A percentile compares a stretch with the other conserved stretches of the same genome.
Evolutionary conservation across 2,113 vertebrate genomes (phyloP).

Genomic region (Aramus guarauna): DNA sequence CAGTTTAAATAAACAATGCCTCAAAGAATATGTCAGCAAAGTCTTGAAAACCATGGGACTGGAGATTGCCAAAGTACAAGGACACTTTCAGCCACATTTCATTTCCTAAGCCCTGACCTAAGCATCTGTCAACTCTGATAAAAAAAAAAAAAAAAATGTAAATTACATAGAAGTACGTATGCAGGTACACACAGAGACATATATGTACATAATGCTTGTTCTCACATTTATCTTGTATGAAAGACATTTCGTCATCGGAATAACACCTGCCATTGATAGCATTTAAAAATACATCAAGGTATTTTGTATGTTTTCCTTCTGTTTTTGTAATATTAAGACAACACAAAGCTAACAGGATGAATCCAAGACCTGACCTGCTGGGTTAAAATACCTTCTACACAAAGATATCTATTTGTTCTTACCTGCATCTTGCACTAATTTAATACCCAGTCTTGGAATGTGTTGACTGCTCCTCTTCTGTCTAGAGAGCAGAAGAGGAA

Average conservation of each 20-base stretch:
- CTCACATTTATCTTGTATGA: neutral
- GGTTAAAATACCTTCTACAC: neutral
- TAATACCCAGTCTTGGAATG: neutral
- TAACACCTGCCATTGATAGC: neutral
- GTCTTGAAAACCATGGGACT: neutral
- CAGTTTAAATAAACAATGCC: neutral
- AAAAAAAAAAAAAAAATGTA: neutral
- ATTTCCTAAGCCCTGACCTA: neutral
- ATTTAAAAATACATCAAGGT: accelerated
- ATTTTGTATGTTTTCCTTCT: neutral
- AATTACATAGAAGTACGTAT: neutral
- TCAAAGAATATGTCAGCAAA: neutral
- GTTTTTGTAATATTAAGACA: neutral
- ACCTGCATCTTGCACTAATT: neutral
- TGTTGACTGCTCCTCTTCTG: neutral
- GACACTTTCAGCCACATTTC: neutral
- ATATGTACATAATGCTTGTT: neutral
- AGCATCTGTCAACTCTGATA: neutral
- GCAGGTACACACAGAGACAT: neutral
- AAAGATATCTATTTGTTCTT: neutral
- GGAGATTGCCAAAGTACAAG: neutral
- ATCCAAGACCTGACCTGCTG: neutral
- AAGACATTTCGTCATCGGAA: neutral
- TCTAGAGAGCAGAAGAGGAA: neutral
- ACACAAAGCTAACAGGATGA: neutral